These are phyloP conservation scores for Antheraea yamamai DNA, from an alignment of 2,888 invertebrate species.

Conservation along the genomic window DNA sequence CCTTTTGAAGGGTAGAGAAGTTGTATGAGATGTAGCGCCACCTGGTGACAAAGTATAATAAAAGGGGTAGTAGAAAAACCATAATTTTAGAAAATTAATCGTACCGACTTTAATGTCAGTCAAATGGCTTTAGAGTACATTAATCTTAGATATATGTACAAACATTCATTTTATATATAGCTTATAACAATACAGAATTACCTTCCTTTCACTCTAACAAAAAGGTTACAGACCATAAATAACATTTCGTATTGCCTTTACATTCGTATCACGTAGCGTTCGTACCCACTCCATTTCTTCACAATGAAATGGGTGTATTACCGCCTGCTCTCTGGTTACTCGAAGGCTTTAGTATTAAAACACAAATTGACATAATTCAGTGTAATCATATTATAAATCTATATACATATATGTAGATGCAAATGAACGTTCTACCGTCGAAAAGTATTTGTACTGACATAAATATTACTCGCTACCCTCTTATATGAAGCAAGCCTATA, in stretches of 20 bases:
- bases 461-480: no score
- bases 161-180: not conserved
- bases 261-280: not conserved
- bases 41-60: no score
- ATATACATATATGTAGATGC: not conserved
- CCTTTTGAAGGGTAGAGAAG: no score
- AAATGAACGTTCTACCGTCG: no score
- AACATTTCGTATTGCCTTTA: not conserved
- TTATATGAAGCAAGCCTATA: no score
- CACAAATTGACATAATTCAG: not conserved
- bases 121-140: not conserved
- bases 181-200: not conserved
- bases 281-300: not conserved
- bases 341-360: not conserved
- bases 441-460: no score
- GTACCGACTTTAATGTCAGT: no score
- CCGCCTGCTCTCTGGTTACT: not conserved
- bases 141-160: not conserved
- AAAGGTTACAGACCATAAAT: conserved; percentile 9
- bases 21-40: no score
- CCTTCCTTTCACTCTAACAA: not conserved
- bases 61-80: no score
- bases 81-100: no score
- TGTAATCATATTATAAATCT: not conserved
- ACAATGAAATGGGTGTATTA: conserved; percentile 8